These are phyloP conservation scores for Nannobrachium achirus DNA, from an alignment of 2,113 vertebrate genomes.

Conservation along the genomic window DNA sequence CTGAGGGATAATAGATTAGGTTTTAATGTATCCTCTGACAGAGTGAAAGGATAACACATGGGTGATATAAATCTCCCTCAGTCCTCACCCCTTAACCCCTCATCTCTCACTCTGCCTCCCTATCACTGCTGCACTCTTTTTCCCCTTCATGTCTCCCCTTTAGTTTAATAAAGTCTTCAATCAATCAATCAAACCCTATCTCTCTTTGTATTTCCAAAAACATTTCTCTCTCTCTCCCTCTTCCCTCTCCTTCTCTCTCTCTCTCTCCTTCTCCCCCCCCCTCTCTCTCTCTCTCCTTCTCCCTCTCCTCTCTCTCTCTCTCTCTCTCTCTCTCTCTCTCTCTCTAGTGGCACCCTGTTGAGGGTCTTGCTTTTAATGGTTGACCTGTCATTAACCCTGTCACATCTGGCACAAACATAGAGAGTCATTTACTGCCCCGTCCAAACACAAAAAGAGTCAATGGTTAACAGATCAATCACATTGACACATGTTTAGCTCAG, in stretches of 20 bases:
- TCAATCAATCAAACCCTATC: too few relatives aligned
- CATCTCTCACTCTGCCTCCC: conserved; percentile 2
- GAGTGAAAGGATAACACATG: conserved; percentile 39
- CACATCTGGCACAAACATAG: conserved; percentile 70
- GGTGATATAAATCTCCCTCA: conserved; percentile 44
- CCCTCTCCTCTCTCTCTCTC: not conserved
- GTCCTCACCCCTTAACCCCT: conserved; percentile 13
- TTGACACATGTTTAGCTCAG: conserved; percentile 8
- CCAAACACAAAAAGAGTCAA: conserved; percentile 60
- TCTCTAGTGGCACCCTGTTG: conserved; percentile 21
- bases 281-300: not conserved
- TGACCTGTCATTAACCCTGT: conserved; percentile 66
- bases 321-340: not conserved
- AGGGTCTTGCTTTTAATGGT: conserved; percentile 52
- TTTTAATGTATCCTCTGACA: conserved; percentile 62
- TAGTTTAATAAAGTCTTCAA: too few relatives aligned
- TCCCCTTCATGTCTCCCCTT: not conserved
- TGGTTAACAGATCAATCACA: conserved; percentile 40
- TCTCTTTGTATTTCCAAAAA: not conserved
- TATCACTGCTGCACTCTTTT: too few relatives aligned
- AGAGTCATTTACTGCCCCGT: conserved; percentile 54
- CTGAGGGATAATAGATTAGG: conserved; percentile 44
- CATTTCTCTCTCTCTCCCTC: not conserved
- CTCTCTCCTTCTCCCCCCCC: not conserved
- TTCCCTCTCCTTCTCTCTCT: too few relatives aligned